Conservation (phyloP, 2,888 invertebrate species). For the Phlogophora meticulosa region DNA sequence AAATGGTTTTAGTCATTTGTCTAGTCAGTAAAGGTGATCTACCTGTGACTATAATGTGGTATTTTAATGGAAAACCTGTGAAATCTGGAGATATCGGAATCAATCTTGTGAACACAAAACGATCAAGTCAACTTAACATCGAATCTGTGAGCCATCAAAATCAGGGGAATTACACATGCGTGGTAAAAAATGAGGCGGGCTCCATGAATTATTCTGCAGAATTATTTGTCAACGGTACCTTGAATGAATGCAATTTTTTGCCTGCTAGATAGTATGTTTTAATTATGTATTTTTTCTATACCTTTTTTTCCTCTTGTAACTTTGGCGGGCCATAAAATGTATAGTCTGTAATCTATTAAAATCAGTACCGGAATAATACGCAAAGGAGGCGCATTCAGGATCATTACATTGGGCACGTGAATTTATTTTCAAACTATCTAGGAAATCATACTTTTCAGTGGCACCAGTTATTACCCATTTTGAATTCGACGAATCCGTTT, state of each 20-base stretch:
- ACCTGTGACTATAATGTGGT: slow-evolving; percentile 93
- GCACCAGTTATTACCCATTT: slow-evolving; percentile 92
- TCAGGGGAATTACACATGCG: slow-evolving; percentile 92
- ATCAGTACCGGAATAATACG: slow-evolving; percentile 13
- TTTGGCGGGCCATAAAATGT: slow-evolving; percentile 88
- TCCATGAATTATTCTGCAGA: slow-evolving; percentile 91
- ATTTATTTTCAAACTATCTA: slow-evolving; percentile 35
- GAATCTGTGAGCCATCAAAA: slow-evolving; percentile 91
- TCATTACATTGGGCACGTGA: slow-evolving; percentile 6
- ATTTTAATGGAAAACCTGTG: slow-evolving; percentile 91
- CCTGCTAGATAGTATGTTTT: slow-evolving; percentile 70
- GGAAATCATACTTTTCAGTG: slow-evolving; percentile 85
- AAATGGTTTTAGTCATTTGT: slow-evolving; percentile 93
- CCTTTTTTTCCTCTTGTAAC: slow-evolving; percentile 76
- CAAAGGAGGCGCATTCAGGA: slow-evolving; percentile 28
- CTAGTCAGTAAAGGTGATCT: slow-evolving; percentile 93
- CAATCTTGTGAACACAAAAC: slow-evolving; percentile 82
- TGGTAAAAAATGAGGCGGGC: slow-evolving; percentile 92
- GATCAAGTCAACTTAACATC: slow-evolving; percentile 91
- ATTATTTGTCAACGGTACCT: slow-evolving; percentile 93
- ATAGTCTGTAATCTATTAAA: slow-evolving; percentile 19
- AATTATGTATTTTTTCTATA: slow-evolving; percentile 65
- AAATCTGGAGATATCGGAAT: slow-evolving; percentile 84
- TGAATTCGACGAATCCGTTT: slow-evolving; percentile 91
- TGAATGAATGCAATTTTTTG: slow-evolving; percentile 52